Conservation (phyloP, 2,113 vertebrate species). For the Rhinichthys klamathensis region DNA sequence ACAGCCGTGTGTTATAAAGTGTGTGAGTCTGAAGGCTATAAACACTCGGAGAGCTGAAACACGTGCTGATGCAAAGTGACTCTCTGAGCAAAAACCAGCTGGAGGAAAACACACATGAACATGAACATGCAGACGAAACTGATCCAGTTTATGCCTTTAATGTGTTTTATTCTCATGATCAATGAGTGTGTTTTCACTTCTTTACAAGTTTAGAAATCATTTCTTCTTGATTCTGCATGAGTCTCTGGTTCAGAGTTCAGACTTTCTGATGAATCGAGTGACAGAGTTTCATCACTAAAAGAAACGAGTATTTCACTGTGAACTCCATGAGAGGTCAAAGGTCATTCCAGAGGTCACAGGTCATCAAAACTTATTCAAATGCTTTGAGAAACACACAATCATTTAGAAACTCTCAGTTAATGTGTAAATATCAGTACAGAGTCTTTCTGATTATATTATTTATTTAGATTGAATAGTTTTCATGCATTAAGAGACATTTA, state of each 20-base stretch:
- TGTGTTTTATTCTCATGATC: too few species aligned
- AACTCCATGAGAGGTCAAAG: neutral
- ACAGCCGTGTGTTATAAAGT: slow-evolving; percentile 10
- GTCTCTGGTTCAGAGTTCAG: too few species aligned
- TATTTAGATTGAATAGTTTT: neutral
- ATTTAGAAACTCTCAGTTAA: neutral
- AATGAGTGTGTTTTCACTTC: too few species aligned
- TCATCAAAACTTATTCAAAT: neutral
- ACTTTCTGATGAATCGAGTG: too few species aligned
- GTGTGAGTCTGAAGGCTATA: slow-evolving; percentile 7
- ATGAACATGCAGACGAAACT: too few species aligned
- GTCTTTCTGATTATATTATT: too few species aligned
- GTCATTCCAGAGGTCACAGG: neutral
- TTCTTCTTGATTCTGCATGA: neutral
- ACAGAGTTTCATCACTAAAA: neutral
- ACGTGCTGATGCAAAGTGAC: slow-evolving; percentile 1
- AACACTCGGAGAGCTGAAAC: slow-evolving; percentile 8
- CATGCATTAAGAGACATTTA: neutral
- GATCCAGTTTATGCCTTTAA: too few species aligned
- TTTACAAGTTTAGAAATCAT: too few species aligned
- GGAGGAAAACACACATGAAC: too few species aligned
- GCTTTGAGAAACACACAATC: neutral
- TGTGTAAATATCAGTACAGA: too few species aligned
- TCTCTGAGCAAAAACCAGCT: neutral
- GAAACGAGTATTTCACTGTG: neutral